phyloP scores from a whole-genome alignment of 2,888 invertebrate genomes.

The Andrena haemorrhoa region DNA sequence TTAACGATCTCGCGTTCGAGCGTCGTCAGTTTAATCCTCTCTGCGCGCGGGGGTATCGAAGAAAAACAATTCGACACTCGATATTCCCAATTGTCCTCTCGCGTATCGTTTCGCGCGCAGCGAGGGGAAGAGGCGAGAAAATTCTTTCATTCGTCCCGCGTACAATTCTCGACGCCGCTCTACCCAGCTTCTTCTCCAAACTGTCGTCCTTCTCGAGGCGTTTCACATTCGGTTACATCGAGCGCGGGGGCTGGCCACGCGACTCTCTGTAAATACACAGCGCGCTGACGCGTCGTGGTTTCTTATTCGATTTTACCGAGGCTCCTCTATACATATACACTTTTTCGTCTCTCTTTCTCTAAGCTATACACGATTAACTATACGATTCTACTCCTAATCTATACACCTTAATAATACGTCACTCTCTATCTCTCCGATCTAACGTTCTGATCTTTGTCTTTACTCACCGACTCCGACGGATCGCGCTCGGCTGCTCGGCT shows the following conservation, averaged over 20 bases:
- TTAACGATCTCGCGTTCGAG: background rate
- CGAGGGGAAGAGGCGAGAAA: background rate
- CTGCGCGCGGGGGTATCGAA: background rate
- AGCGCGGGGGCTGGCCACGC: conserved; percentile 59
- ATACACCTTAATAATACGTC: conserved; percentile 41
- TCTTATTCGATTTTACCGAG: conserved; percentile 57
- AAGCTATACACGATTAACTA: conserved; percentile 38
- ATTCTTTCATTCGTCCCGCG: background rate
- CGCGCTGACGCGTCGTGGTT: conserved; percentile 41
- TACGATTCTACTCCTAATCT: conserved; percentile 40
- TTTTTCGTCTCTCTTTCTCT: conserved; percentile 47
- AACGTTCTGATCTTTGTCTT: conserved; percentile 43
- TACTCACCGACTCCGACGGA: conserved; percentile 10
- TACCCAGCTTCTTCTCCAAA: background rate
- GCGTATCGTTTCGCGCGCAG: background rate
- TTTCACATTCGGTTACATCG: background rate
- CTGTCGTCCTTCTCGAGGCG: background rate
- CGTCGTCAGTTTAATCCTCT: background rate
- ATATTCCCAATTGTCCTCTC: background rate
- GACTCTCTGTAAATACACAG: conserved; percentile 42
- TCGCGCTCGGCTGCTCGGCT: conserved; percentile 9
- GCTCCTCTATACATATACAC: conserved; percentile 29
- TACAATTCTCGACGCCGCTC: background rate
- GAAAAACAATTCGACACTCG: background rate
- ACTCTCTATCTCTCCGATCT: conserved; percentile 42